A percentile compares a stretch with the other conserved stretches of the same genome.
phyloP scores from a whole-genome alignment of 2,113 vertebrate species.

The Pterocles orientalis region DNA sequence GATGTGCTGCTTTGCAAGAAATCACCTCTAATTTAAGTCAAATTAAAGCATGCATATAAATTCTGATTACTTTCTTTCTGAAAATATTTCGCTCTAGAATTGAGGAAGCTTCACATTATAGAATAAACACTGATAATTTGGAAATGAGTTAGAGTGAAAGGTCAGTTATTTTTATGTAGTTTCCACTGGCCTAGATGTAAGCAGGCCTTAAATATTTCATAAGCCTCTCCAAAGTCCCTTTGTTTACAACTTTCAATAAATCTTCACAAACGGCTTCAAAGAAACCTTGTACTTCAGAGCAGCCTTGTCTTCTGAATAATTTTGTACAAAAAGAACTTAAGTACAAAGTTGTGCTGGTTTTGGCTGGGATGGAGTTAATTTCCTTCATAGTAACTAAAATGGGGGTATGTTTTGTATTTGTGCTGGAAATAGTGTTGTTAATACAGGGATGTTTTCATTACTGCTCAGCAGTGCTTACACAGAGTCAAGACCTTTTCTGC shows the following conservation, averaged over 20 bases:
- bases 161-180: not conserved
- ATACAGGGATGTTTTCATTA: no score
- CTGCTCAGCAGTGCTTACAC: no score
- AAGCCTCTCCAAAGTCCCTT: not conserved
- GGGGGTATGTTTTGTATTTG: no score
- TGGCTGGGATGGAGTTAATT: no score
- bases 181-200: not conserved
- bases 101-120: not conserved
- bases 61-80: not conserved
- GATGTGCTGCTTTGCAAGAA: not conserved
- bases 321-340: not conserved
- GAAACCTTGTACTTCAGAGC: not conserved
- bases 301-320: not conserved
- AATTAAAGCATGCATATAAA: not conserved
- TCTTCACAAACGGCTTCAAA: not conserved
- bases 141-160: not conserved
- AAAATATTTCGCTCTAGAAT: not conserved
- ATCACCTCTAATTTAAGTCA: not conserved
- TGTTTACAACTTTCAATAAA: not conserved
- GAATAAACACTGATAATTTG: not conserved
- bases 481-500: no score
- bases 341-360: not conserved
- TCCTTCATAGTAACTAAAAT: no score
- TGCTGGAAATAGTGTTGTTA: no score
- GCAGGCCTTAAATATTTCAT: not conserved